Percentiles rank a stretch among this genome's conserved stretches.
These are phyloP conservation scores for Doryteuthis pealeii DNA, from an alignment of 1,140 invertebrate genomes.

Conservation along the genomic window DNA sequence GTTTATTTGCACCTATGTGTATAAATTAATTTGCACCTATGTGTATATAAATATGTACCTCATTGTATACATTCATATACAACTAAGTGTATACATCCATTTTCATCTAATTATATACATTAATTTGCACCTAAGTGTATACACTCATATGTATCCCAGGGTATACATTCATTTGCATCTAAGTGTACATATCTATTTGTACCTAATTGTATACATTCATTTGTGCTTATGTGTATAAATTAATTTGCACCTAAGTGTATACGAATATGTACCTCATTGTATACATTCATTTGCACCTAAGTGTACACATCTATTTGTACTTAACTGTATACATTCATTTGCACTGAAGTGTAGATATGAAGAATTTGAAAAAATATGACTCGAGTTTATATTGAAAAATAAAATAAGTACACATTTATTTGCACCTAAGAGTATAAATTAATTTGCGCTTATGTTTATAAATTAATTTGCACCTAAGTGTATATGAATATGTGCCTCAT, in stretches of 20 bases:
- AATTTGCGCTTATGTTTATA: constrained; percentile 23
- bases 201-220: constrained; percentile 22
- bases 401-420: background rate
- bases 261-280: constrained; percentile 3
- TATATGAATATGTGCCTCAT: constrained; percentile 4
- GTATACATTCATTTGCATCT: constrained; percentile 5
- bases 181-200: background rate
- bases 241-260: constrained; percentile 17
- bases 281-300: constrained; percentile 28
- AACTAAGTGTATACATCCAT: constrained; percentile 16
- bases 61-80: constrained; percentile 27
- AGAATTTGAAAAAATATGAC: too few relatives aligned
- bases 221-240: constrained; percentile 23
- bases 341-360: constrained; percentile 1
- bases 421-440: constrained; percentile 17
- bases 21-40: constrained; percentile 23
- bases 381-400: too few relatives aligned
- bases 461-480: constrained; percentile 18
- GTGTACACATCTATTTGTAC: constrained; percentile 3
- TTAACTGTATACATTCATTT: constrained; percentile 2
- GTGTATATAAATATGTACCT: background rate
- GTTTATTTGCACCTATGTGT: constrained; percentile 23
- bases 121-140: background rate
- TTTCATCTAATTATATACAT: constrained; percentile 8
- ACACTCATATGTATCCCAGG: background rate